Conservation (phyloP, 1,140 invertebrate species). For the Lucilia cuprina region DNA sequence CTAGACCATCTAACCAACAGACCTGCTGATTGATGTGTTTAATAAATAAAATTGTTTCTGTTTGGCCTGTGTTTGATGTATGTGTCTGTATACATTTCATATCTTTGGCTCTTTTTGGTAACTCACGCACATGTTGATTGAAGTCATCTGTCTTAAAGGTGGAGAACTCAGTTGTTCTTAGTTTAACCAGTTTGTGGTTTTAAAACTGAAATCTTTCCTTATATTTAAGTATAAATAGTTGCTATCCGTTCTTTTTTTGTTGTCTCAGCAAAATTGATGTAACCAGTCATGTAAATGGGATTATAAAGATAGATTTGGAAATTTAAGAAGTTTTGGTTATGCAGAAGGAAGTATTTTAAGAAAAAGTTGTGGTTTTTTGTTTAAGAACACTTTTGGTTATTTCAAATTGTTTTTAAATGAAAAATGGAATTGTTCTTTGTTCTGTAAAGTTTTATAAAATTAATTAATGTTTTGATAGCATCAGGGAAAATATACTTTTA, state of each 20-base stretch:
- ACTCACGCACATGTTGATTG: constrained; percentile 32
- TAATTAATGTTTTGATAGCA: too few relatives aligned
- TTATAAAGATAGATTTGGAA: background rate
- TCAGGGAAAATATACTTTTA: too few relatives aligned
- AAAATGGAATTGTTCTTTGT: too few relatives aligned
- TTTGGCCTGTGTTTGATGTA: constrained; percentile 5
- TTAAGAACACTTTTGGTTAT: too few relatives aligned
- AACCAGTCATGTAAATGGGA: constrained; percentile 14
- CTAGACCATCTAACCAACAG: constrained; percentile 10
- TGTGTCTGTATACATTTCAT: background rate
- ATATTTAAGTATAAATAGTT: background rate
- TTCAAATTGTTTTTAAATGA: too few relatives aligned
- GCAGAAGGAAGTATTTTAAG: background rate
- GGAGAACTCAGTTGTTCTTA: background rate
- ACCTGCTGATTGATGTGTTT: constrained; percentile 31
- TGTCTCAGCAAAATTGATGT: background rate
- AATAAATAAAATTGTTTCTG: constrained; percentile 27
- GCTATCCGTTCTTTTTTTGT: background rate
- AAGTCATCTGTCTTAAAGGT: constrained; percentile 23
- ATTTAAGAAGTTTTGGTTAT: background rate
- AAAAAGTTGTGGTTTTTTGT: too few relatives aligned
- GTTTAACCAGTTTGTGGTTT: constrained; percentile 19
- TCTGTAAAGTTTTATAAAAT: too few relatives aligned
- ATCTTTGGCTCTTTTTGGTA: background rate
- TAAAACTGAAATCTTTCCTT: background rate